Percentiles rank a stretch among this genome's conserved stretches.
These are phyloP conservation scores for Esox lucius DNA, from an alignment of 2,797 vertebrate species.

Conservation along the genomic window DNA sequence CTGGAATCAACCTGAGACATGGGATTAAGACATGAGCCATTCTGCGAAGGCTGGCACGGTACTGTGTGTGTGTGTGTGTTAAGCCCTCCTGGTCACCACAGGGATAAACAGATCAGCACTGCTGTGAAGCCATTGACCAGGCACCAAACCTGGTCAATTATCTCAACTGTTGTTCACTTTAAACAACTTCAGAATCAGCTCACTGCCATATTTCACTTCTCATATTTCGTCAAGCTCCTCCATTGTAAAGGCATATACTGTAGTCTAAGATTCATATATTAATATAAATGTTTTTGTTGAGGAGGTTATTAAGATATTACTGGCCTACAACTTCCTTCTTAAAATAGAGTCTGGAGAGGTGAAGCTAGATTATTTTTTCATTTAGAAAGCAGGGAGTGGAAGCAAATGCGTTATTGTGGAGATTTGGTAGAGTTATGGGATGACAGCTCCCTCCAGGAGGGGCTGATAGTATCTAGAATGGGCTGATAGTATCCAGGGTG, in stretches of 20 bases:
- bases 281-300: neutral
- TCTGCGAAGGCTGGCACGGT: neutral
- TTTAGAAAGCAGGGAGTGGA: neutral
- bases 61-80: constrained; percentile 9
- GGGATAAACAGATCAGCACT: constrained; percentile 37
- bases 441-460: neutral
- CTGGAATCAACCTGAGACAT: constrained; percentile 9
- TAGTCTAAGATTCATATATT: neutral
- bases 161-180: constrained; percentile 58
- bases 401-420: neutral
- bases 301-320: neutral
- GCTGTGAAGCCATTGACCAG: constrained; percentile 38
- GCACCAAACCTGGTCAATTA: constrained; percentile 48
- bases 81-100: neutral
- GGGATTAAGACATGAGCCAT: constrained; percentile 6
- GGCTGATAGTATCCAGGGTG: too few relatives aligned
- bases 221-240: constrained; percentile 13
- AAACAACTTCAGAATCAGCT: constrained; percentile 5
- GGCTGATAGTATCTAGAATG: constrained; percentile 33
- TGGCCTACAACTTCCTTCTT: neutral
- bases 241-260: neutral
- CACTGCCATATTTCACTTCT: constrained; percentile 25
- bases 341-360: neutral
- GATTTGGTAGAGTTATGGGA: neutral
- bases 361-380: too few relatives aligned